Base-by-base conservation (phyloP, 2,888 invertebrate genomes). In the Epinotia brunnichana region DNA sequence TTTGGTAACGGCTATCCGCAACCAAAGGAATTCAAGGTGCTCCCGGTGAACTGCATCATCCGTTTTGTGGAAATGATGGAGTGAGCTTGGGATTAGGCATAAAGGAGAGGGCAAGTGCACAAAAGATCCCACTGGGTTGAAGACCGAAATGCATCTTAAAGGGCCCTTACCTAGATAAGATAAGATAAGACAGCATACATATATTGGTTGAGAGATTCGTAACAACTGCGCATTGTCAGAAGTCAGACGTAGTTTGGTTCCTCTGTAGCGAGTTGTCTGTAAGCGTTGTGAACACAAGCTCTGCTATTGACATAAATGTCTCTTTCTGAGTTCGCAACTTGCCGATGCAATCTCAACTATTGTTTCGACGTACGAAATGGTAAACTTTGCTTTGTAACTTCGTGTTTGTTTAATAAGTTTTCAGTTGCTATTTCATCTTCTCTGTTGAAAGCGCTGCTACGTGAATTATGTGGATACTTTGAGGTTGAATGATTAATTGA, bases 221-320 rank as follows among this genome's bases (percentile, higher is more conserved):
- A 48, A 4, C 2, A 48, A 44, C 44, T 44, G 15, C 5, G 48
- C 15, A 5, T 48, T 7, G n/a, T n/a, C 48, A n/a, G n/a, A n/a
- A 7, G n/a, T 48, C n/a, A 7, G 5, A 48, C n/a, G 15, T n/a
- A 48, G 7, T 5, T 7, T 48, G 48, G 48, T 48, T n/a, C 48
- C 4, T 5, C 15, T 48, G n/a, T 1, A 7, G 44, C 44, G 1
- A 15, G 48, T n/a, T 15, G n/a, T 48, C n/a, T 48, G 48, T 48
- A 48, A 48, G 48, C n/a, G 7, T 48, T 48, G 48, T 48, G 48
- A 48, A 48, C 3, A 48, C 15, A 48, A n/a, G n/a, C 5, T 69
- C 61, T 69, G 59, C 63, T 70, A 59, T 70, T 64, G 64, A 70
- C 59, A 64, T 64, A 64, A 57, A 70, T 64, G 57, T 64, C 57